Evolutionary conservation across 2,888 invertebrate genomes (phyloP), one percentile per base, ranked within the genome.

Genomic region (Drosophila prostipennis): DNA sequence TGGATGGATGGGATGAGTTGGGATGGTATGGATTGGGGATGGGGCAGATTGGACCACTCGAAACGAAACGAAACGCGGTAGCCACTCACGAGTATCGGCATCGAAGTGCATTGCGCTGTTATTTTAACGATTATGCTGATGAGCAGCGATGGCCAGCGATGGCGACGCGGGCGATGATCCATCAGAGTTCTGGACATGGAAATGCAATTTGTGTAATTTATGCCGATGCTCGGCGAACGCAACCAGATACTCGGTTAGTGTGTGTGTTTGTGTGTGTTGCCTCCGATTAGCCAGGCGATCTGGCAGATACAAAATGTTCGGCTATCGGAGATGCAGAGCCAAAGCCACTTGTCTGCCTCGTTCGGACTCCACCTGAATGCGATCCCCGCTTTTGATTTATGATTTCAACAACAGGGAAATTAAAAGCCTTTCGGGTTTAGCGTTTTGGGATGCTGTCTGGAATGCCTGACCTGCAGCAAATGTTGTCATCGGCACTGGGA

Each of bases 161-260:
- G 46, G 60, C 87, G 57, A 77, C 80, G 84, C 84, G 74, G 87
- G 79, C 87, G 80, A 83, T 83, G 82, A 83, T 83, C 87, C 87
- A 87, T 83, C 85, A 83, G 82, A 72, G 70, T 72, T 75, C 65
- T 79, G 76, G 89, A 89, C 89, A 90, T 85, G 90, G 82, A 90
- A 90, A 90, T 89, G 89, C 89, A 89, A 90, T 89, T 89, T 89
- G 80, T 87, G 80, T 87, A 86, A 86, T 89, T 87, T 87, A 86
- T 86, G 81, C 55, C 48, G 42, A 65, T 51, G 57, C 40, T 54
- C 67, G 37, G 53, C 43, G 60, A 73, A 69, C 52, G 58, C 54
- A 72, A 72, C 52, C 55, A 37, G 58, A 63, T 72, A 68, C 45
- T 51, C 52, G 67, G 69, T 19, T n/a, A n/a, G 19, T 11, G 19